Percentiles rank a stretch among this genome's conserved stretches.
Conservation (phyloP, 2,797 vertebrate species). For the Oreochromis mossambicus region DNA sequence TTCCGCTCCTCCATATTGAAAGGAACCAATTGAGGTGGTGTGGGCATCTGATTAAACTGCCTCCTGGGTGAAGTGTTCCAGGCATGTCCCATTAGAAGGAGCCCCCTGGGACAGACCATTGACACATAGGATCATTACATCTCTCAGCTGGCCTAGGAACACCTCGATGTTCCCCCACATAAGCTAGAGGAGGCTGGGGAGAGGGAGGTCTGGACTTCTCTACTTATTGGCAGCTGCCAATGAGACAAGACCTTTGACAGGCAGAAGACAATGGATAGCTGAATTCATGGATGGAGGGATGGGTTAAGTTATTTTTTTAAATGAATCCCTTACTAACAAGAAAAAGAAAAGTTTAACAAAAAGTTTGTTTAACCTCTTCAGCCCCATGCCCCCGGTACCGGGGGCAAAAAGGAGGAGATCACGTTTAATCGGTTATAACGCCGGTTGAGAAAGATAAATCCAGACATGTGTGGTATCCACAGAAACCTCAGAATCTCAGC, state of each 20-base stretch:
- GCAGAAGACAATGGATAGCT: background rate
- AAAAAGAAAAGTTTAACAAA: background rate
- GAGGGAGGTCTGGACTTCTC: background rate
- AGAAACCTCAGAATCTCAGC: too few species aligned
- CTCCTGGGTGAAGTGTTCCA: too few species aligned
- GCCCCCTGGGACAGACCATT: rapidly evolving
- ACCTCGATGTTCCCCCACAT: background rate
- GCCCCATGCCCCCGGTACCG: too few species aligned
- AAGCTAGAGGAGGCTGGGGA: background rate
- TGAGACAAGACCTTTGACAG: background rate
- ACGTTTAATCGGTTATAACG: too few species aligned
- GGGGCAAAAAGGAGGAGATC: too few species aligned
- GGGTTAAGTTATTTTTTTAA: background rate
- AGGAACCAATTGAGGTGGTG: background rate
- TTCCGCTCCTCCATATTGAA: background rate
- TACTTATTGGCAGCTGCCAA: background rate
- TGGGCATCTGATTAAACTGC: rapidly evolving
- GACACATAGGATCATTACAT: rapidly evolving
- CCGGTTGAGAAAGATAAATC: too few species aligned
- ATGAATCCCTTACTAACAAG: too few species aligned
- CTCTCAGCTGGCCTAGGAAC: background rate
- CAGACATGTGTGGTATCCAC: too few species aligned
- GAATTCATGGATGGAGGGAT: background rate
- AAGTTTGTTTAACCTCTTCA: too few species aligned
- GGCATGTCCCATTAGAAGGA: background rate